Conservation (phyloP, 2,113 vertebrate species). For the Sylvilagus bachmani region DNA sequence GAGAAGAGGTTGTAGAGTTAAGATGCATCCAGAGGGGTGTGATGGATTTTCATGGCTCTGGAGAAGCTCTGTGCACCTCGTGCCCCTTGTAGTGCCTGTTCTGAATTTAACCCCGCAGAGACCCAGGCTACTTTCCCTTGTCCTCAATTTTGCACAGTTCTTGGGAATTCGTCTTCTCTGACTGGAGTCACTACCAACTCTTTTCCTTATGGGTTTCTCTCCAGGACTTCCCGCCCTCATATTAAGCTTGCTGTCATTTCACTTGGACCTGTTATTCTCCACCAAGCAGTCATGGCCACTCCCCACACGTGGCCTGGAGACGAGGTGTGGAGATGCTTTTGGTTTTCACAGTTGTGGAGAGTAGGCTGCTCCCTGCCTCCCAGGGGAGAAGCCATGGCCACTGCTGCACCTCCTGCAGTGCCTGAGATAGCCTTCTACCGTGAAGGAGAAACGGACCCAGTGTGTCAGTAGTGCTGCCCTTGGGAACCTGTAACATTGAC, state of each 20-base stretch:
- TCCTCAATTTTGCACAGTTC: not conserved
- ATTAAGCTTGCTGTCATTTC: not conserved
- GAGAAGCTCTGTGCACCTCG: not conserved
- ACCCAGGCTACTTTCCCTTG: not conserved
- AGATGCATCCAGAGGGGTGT: not conserved
- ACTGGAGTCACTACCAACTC: not conserved
- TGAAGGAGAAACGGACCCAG: not conserved
- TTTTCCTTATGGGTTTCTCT: not conserved
- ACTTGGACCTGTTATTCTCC: not conserved
- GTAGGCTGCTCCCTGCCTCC: not conserved
- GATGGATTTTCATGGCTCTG: not conserved
- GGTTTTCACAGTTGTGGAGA: not conserved
- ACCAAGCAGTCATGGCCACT: too few relatives aligned
- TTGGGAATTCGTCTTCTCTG: not conserved
- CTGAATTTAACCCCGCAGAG: not conserved
- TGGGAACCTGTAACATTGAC: not conserved
- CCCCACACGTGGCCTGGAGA: too few relatives aligned
- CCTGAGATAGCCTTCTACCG: not conserved
- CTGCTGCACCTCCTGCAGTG: not conserved
- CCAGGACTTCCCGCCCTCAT: not conserved
- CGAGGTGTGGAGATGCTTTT: not conserved
- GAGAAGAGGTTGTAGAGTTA: conserved; percentile 63
- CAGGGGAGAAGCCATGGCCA: too few relatives aligned
- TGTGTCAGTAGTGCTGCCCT: not conserved
- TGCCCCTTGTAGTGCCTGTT: not conserved